Conservation (phyloP, 2,888 invertebrate species). For the Aleiodes alternator region DNA sequence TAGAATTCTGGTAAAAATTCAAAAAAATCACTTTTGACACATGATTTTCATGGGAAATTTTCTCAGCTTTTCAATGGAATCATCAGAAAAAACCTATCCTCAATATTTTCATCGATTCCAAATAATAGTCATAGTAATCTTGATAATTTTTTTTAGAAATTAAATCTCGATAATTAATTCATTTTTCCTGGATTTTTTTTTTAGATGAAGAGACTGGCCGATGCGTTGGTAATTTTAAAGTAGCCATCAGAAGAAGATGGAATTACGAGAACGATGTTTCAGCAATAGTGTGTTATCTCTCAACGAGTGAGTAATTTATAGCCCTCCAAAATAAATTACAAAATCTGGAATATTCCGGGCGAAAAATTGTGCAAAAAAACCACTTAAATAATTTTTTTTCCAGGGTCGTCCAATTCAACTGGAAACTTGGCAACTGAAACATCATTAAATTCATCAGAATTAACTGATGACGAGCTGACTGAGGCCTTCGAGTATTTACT, state of each 20-base stretch:
- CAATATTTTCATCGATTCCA: too few relatives aligned
- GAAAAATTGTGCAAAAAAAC: neutral
- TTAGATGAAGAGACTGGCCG: conserved; percentile 94
- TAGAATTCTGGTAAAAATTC: too few relatives aligned
- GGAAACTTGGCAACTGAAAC: conserved; percentile 71
- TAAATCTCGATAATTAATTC: neutral
- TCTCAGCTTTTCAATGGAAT: too few relatives aligned
- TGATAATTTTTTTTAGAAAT: neutral
- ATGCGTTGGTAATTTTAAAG: conserved; percentile 87
- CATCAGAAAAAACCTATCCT: too few relatives aligned
- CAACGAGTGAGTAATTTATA: conserved; percentile 78
- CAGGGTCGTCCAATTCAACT: conserved; percentile 73
- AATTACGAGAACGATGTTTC: conserved; percentile 93
- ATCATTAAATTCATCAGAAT: conserved; percentile 69
- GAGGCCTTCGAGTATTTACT: conserved; percentile 79
- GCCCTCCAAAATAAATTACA: conserved; percentile 1
- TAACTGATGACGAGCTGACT: conserved; percentile 76
- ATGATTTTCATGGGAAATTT: too few relatives aligned
- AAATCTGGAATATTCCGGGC: neutral
- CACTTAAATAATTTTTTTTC: conserved; percentile 40
- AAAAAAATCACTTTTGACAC: too few relatives aligned
- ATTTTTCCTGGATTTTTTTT: neutral
- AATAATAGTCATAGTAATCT: too few relatives aligned
- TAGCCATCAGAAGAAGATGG: conserved; percentile 90
- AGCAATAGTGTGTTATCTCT: conserved; percentile 89